Conservation (phyloP, 2,888 invertebrate species). For the Chymomyza procnemis region DNA sequence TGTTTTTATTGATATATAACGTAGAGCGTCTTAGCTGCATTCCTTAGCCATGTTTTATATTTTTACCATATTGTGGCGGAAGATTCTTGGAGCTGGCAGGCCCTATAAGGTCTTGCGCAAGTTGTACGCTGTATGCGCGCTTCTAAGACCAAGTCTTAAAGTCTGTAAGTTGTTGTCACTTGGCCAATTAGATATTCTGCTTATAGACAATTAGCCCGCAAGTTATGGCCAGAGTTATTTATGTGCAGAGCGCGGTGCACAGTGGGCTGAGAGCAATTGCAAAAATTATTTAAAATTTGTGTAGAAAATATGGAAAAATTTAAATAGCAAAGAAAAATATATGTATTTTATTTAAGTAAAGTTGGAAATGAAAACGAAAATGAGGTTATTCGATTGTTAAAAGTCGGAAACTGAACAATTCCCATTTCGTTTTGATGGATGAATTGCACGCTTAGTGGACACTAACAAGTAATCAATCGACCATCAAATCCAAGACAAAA, state of each 20-base stretch:
- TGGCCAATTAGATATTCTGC: background rate
- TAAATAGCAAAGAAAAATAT: too few species aligned
- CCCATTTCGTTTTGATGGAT: too few species aligned
- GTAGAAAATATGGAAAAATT: too few species aligned
- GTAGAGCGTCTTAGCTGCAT: constrained; percentile 19
- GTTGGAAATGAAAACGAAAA: too few species aligned
- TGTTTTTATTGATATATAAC: background rate
- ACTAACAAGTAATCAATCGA: too few species aligned
- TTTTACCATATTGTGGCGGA: background rate
- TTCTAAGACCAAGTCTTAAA: background rate
- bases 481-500: too few species aligned
- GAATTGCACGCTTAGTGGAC: too few species aligned
- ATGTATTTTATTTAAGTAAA: too few species aligned
- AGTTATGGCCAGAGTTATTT: background rate
- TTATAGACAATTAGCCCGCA: background rate
- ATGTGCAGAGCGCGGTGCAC: background rate
- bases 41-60: background rate
- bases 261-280: background rate
- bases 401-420: too few species aligned
- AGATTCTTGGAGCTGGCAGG: background rate
- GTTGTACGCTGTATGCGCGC: background rate
- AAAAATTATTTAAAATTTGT: background rate
- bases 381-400: too few species aligned
- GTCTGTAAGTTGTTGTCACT: background rate
- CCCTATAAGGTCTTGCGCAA: background rate